phyloP scores from a whole-genome alignment of 2,113 vertebrate genomes.

The Podarcis muralis region DNA sequence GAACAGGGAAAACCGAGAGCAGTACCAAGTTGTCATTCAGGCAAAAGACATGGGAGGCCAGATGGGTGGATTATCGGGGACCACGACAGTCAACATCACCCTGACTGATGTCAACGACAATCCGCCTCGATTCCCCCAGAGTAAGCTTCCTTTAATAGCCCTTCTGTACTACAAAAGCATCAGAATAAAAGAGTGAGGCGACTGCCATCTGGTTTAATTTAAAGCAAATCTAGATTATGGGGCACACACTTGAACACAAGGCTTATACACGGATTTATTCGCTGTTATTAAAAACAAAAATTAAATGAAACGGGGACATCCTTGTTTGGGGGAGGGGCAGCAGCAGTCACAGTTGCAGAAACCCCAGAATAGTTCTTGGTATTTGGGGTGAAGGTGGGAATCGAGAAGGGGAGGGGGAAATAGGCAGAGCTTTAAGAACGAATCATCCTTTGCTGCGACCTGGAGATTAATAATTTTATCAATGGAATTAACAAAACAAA shows the following conservation, averaged over 20 bases:
- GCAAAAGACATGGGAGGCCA: constrained; percentile 87
- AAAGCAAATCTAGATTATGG: constrained; percentile 62
- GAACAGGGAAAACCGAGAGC: constrained; percentile 84
- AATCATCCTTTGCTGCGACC: constrained; percentile 32
- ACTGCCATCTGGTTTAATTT: constrained; percentile 67
- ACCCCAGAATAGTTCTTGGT: constrained; percentile 13
- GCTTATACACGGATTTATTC: constrained; percentile 50
- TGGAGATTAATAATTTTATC: constrained; percentile 46
- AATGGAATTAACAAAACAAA: constrained; percentile 31
- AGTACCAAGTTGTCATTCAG: constrained; percentile 85
- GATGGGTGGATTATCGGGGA: constrained; percentile 84
- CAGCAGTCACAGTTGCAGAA: not conserved
- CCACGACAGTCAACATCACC: constrained; percentile 83
- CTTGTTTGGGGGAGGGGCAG: constrained; percentile 25
- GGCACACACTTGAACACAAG: constrained; percentile 49
- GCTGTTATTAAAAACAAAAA: constrained; percentile 52
- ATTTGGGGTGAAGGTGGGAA: not conserved
- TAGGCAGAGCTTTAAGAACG: constrained; percentile 47
- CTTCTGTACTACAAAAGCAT: constrained; percentile 39
- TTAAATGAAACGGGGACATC: constrained; percentile 51
- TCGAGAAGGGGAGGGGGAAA: not conserved
- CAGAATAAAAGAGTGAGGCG: constrained; percentile 48
- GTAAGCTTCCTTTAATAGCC: constrained; percentile 73
- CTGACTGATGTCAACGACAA: constrained; percentile 85
- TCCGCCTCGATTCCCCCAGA: constrained; percentile 82